Evolutionary conservation across 2,113 vertebrate genomes (phyloP).

Genomic region (Amazona vittata): DNA sequence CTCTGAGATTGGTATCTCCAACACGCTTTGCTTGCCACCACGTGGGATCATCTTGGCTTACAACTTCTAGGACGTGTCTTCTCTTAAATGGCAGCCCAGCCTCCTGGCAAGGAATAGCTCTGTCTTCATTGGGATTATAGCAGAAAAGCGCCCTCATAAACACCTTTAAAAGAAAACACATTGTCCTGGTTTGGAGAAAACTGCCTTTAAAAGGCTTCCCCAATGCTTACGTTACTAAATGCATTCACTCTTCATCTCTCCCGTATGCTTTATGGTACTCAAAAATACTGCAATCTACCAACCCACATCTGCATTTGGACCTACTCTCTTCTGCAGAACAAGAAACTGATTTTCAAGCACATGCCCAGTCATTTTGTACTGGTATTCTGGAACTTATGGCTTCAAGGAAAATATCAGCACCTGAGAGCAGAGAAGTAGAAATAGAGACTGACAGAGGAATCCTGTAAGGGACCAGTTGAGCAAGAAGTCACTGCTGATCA

Average conservation of each 20-base stretch:
- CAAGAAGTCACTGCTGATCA: not conserved
- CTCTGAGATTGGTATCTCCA: constrained; percentile 90
- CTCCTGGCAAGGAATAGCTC: constrained; percentile 93
- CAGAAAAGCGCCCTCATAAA: constrained; percentile 91
- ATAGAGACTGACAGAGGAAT: not conserved
- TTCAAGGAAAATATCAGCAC: not conserved
- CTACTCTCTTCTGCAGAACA: not conserved
- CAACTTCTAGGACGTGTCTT: constrained; percentile 91
- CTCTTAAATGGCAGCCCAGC: constrained; percentile 89
- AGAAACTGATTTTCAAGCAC: not conserved
- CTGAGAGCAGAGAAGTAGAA: not conserved
- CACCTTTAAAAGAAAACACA: constrained; percentile 74
- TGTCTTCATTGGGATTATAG: constrained; percentile 91
- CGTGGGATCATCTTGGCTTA: constrained; percentile 90
- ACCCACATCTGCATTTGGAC: not conserved
- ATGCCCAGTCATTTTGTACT: not conserved
- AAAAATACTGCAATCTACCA: not conserved
- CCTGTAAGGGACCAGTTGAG: accelerated
- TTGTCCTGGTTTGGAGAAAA: not conserved
- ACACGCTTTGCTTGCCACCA: constrained; percentile 97
- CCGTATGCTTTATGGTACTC: not conserved
- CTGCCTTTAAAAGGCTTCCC: not conserved
- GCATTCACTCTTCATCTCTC: accelerated
- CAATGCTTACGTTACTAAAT: not conserved
- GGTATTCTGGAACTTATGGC: not conserved